Evolutionary conservation across 2,888 invertebrate species (phyloP).

Genomic region (Drosophila setosimentum): DNA sequence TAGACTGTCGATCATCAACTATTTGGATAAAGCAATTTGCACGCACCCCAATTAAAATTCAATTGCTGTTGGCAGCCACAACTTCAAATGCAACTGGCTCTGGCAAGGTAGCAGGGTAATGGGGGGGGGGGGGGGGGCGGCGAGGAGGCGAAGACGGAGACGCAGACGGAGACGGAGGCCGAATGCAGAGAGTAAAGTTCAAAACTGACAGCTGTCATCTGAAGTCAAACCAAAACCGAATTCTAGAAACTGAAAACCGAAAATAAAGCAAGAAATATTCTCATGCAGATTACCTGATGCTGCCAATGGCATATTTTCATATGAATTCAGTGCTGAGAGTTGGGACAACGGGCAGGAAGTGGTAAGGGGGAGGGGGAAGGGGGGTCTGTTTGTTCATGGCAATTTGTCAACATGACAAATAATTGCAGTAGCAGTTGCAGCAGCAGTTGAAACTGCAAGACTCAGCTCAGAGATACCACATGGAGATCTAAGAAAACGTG

Average conservation of each 20-base stretch:
- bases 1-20: neutral
- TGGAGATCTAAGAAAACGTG: neutral
- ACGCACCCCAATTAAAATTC: slow-evolving; percentile 32
- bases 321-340: slow-evolving; percentile 5
- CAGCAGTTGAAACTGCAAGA: neutral
- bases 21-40: slow-evolving; percentile 30
- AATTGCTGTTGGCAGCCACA: slow-evolving; percentile 15
- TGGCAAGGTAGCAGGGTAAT: neutral
- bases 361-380: neutral
- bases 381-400: slow-evolving; percentile 45
- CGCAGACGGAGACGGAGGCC: neutral
- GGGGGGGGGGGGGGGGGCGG: neutral
- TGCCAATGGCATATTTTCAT: slow-evolving; percentile 60
- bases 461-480: slow-evolving; percentile 6
- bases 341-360: neutral
- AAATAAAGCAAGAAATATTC: slow-evolving; percentile 27
- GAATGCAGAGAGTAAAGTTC: neutral
- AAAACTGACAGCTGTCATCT: neutral
- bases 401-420: slow-evolving; percentile 71
- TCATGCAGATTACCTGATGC: slow-evolving; percentile 38
- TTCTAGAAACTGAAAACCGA: slow-evolving; percentile 7
- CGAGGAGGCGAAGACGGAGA: neutral
- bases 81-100: slow-evolving; percentile 19
- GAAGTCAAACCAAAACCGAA: slow-evolving; percentile 2
- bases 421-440: slow-evolving; percentile 21